Evolutionary conservation across 30 jellyfish, hydroid and myxozoan species (phyloP).

Genomic region (Hydra vulgaris): DNA sequence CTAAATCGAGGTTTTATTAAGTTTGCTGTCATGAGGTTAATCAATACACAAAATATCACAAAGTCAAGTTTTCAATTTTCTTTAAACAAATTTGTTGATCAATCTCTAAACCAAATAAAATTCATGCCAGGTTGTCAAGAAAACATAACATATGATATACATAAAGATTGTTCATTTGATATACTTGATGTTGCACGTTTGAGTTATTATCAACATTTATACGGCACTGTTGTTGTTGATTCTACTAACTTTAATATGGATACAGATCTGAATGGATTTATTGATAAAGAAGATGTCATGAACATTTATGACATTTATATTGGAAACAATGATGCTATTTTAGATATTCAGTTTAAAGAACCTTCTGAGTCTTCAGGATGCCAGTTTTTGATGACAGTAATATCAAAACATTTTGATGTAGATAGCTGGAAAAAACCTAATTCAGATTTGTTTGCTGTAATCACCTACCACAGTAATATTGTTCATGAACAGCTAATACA

Average conservation of each 20-base stretch:
- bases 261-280: slow-evolving; percentile 41
- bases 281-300: slow-evolving; percentile 37
- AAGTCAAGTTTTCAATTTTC: not conserved
- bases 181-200: slow-evolving; percentile 59
- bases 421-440: not conserved
- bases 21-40: not conserved
- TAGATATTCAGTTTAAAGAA: slow-evolving; percentile 9
- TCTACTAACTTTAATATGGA: slow-evolving; percentile 19
- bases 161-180: slow-evolving; percentile 51
- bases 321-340: slow-evolving; percentile 34
- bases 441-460: not conserved
- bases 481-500: not conserved
- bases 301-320: slow-evolving; percentile 18
- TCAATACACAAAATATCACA: not conserved
- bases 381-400: slow-evolving; percentile 18
- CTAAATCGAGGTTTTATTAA: not conserved
- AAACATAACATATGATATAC: slow-evolving; percentile 43
- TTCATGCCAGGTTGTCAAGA: slow-evolving; percentile 36
- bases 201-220: slow-evolving; percentile 24
- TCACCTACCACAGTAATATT: not conserved
- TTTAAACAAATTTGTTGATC: slow-evolving; percentile 33
- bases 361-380: slow-evolving; percentile 37
- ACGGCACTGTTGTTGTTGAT: not conserved
- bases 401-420: not conserved
- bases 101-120: slow-evolving; percentile 19